Base-by-base conservation (phyloP, 2,797 vertebrate species). In the Morelia viridis region DNA sequence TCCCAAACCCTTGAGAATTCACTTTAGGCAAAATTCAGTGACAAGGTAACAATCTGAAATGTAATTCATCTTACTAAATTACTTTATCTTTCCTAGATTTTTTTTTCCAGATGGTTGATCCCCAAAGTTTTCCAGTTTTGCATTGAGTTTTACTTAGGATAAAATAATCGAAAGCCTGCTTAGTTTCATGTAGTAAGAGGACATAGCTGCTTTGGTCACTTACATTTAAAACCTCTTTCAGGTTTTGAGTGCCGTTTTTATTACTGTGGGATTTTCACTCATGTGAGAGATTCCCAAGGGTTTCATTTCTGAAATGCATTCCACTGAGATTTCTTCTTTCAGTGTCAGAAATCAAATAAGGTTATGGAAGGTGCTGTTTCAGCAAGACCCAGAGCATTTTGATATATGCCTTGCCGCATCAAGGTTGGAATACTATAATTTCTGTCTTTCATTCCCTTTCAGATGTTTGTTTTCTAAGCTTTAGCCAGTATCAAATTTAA, bases 311-410 rank as follows among this genome's bases (percentile, higher is more conserved):
- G 92, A 94, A 90, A 62, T 90, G 64, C 71, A 89, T 61, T 4
- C 13, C 90, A 88, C 93, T 91, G 92, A 92, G 90, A 80, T 71
- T 94, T 95, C 89, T 31, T 94, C 90, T 93, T 95, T 94, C 90
- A 92, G 91, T 64, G 41, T 90, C 92, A 89, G 68, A 91, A 94
- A 94, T 92, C 89, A 57, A 88, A 88, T 85, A 95, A 94, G 87
- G 91, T 95, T 90, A 87, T 94, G 94, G 93, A 95, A 89, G 22
- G 46, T 91, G 94, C 92, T 92, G 64, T 92, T 89, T 96, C 91
- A 96, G 94, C 94, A 92, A n/a, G 28, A 91, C 85, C 76, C 65
- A 24, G 0, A 0, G 65, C 89, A 80, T 93, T 87, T 87, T 95
- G 94, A 94, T 96, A 94, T 94, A 95, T 95, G 89, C 83, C 41